Conservation (phyloP, 2,113 vertebrate genomes). For the Anoura caudifer region DNA sequence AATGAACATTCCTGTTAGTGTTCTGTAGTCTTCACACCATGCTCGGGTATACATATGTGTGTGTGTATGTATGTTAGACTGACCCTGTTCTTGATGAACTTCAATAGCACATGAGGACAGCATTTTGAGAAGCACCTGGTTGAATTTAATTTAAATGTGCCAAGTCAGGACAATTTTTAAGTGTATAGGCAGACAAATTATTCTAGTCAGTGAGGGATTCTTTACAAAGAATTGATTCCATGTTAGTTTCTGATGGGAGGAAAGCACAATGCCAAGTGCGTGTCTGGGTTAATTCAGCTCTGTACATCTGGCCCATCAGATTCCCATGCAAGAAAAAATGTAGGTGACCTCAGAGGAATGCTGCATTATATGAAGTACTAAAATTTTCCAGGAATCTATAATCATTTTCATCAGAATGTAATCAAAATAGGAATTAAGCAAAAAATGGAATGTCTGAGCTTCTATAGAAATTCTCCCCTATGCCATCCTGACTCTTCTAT, state of each 20-base stretch:
- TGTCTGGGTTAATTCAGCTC: background rate
- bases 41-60: background rate
- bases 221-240: background rate
- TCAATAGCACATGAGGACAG: background rate
- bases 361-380: background rate
- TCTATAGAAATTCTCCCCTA: background rate
- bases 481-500: background rate
- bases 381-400: background rate
- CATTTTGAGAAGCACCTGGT: background rate
- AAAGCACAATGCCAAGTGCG: background rate
- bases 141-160: background rate
- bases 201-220: background rate
- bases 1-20: conserved; percentile 2
- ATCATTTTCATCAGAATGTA: background rate
- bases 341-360: background rate
- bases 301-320: background rate
- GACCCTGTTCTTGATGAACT: background rate
- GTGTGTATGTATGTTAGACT: background rate
- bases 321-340: background rate
- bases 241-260: background rate
- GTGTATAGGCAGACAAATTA: background rate
- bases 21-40: background rate
- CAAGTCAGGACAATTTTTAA: background rate
- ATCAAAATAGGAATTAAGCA: background rate
- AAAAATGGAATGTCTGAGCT: background rate